Conservation (phyloP, 2,113 vertebrate genomes). For the Tinamus guttatus region DNA sequence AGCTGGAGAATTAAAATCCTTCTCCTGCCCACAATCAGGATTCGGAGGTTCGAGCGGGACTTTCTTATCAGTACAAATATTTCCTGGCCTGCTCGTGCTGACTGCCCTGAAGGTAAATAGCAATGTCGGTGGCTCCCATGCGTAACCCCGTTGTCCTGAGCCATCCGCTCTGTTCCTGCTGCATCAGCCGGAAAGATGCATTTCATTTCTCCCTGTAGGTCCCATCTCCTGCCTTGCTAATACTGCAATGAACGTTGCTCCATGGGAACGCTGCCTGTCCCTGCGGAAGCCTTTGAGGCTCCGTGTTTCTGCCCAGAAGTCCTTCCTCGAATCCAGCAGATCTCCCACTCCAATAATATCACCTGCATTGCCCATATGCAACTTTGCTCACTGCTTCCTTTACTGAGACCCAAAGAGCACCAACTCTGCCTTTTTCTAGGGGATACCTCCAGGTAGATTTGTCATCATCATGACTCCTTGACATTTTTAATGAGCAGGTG, state of each 20-base stretch:
- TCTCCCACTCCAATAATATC: constrained; percentile 35
- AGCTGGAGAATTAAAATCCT: background rate
- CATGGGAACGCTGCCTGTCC: background rate
- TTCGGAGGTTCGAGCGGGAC: background rate
- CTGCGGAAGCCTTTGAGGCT: constrained; percentile 33
- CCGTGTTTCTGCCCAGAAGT: background rate
- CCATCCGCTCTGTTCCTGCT: background rate
- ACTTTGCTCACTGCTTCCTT: background rate
- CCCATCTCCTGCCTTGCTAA: background rate
- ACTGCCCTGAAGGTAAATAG: background rate
- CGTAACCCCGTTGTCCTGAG: background rate
- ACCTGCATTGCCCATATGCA: background rate
- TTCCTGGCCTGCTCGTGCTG: background rate
- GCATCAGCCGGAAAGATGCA: background rate
- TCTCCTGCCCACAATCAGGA: background rate
- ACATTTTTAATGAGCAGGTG: background rate
- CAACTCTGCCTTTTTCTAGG: background rate
- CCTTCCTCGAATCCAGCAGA: constrained; percentile 19
- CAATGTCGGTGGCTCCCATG: background rate
- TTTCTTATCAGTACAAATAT: background rate
- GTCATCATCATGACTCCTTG: background rate
- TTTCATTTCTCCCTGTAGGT: background rate
- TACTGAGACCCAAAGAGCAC: background rate
- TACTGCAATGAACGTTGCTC: background rate
- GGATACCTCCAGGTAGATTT: background rate